Evolutionary conservation across 2,113 vertebrate genomes (phyloP), one percentile per base, ranked within the genome.

Genomic region (Mionectes macconnelli): DNA sequence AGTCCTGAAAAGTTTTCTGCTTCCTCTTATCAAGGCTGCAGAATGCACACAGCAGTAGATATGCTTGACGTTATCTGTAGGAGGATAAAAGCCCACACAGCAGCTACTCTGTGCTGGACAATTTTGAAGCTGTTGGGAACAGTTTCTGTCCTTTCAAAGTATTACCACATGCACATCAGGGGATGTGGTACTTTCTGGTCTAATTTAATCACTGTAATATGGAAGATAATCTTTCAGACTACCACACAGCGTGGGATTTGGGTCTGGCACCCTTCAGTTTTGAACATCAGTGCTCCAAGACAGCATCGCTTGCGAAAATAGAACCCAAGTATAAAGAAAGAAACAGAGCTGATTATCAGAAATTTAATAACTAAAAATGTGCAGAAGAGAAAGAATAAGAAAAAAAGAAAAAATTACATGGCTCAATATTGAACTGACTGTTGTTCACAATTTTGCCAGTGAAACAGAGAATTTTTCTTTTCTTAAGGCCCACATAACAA

Each of bases 141-240:
- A 39, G 69, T 78, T 56, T 91, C 92, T 84, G 68, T 88, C 96
- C 93, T 93, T 97, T 97, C 90, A 84, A 93, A 97, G 95, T 88
- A 79, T 94, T 95, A 88, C 89, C 68, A 72, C 87, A 86, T 6
- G 22, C 90, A 57, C 90, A 87, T 89, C 86, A 96, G 76, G 56
- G 90, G 73, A 66, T 78, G 47, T 66, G 67, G 70, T 87, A 85
- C 87, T 94, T 94, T 90, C 89, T 97, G 92, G 83, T 42, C 91
- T 64, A 70, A 86, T 96, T 96, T 97, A 96, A 96, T 96, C 95
- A 84, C 74, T 64, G 76, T 85, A 94, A 76, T 88, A 70, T 90
- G 84, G 68, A 68, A 97, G 91, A 82, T 90, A 94, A 93, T 83
- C 72, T 97, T 96, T 90, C 68, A 88, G 80, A 92, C 86, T 96